Conservation (phyloP, 2,888 invertebrate species). For the Theretra japonica region DNA sequence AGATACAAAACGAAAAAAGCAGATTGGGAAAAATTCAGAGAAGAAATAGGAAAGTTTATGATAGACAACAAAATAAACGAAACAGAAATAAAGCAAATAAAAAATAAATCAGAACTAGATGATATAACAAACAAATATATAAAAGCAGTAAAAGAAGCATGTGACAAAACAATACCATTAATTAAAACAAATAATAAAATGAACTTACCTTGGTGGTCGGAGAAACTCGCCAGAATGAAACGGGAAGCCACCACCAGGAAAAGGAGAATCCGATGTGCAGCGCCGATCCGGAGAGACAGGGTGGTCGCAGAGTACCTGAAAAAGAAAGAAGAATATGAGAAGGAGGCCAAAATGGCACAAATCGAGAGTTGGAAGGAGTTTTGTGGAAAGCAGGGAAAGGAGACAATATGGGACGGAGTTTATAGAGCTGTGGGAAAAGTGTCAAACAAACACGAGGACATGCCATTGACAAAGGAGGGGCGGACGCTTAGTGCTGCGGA, state of each 20-base stretch:
- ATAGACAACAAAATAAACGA: constrained; percentile 8
- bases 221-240: no score
- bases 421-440: background rate
- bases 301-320: constrained; percentile 27
- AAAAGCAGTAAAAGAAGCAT: constrained; percentile 25
- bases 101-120: constrained; percentile 22
- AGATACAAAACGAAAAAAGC: constrained; percentile 20
- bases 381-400: constrained; percentile 35
- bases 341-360: background rate
- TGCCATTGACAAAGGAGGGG: constrained; percentile 4
- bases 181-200: background rate
- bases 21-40: constrained; percentile 9
- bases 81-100: constrained; percentile 28
- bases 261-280: background rate
- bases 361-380: constrained; percentile 36
- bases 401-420: constrained; percentile 37
- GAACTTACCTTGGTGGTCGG: background rate
- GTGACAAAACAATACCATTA: constrained; percentile 21
- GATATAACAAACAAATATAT: background rate
- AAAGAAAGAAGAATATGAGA: constrained; percentile 16
- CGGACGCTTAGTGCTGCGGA: background rate
- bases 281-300: constrained; percentile 30
- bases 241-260: no score
- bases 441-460: constrained; percentile 23
- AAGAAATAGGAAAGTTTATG: background rate